Evolutionary conservation across 2,113 vertebrate species (phyloP).

Genomic region (Syngnathus typhle): DNA sequence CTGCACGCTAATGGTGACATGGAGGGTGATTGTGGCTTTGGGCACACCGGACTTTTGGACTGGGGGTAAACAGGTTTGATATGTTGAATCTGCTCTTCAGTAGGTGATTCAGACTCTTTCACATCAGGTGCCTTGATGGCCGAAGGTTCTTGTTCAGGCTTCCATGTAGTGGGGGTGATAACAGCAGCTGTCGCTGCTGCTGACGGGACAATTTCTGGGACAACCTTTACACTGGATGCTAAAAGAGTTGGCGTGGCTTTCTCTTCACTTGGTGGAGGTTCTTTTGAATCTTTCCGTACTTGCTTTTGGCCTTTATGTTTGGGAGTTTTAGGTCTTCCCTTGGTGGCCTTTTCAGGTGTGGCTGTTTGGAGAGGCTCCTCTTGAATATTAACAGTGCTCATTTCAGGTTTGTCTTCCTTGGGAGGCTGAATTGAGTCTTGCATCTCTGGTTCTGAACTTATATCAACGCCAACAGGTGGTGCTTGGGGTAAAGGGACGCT

Average conservation of each 20-base stretch:
- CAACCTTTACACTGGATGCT: constrained; percentile 29
- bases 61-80: constrained; percentile 49
- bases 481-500: constrained; percentile 54
- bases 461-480: constrained; percentile 68
- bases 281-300: constrained; percentile 74
- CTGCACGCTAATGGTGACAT: constrained; percentile 51
- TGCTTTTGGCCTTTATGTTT: constrained; percentile 77
- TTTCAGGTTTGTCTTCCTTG: constrained; percentile 69
- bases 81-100: constrained; percentile 55
- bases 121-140: constrained; percentile 34
- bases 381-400: constrained; percentile 61
- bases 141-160: constrained; percentile 44
- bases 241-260: constrained; percentile 14
- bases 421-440: constrained; percentile 50
- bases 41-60: constrained; percentile 53
- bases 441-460: constrained; percentile 61
- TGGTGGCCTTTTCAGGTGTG: constrained; percentile 74
- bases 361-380: constrained; percentile 68
- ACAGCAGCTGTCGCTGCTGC: constrained; percentile 48
- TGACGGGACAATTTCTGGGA: constrained; percentile 40
- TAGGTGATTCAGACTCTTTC: constrained; percentile 39
- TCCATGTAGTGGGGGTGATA: constrained; percentile 65
- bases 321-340: constrained; percentile 74
- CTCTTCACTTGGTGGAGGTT: constrained; percentile 56
- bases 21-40: constrained; percentile 55